Evolutionary conservation across 2,888 invertebrate genomes (phyloP), one percentile per base, ranked within the genome.

Genomic region (Diarsia mendica): DNA sequence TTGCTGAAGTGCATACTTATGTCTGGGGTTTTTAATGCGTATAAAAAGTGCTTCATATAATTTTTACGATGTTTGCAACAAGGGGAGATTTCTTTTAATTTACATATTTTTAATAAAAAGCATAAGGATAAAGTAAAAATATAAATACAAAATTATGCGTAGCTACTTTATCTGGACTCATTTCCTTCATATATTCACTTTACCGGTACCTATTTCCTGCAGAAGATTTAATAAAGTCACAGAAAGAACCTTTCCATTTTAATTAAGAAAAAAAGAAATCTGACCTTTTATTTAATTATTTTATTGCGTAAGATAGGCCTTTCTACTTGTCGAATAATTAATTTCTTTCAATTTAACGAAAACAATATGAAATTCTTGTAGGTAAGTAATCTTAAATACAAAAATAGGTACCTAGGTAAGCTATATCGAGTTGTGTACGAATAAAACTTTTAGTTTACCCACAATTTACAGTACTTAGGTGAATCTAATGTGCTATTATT

Each of bases 71-170:
- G 82, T 61, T 73, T 77, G 28, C 33, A 53, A 28, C 15, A 51
- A 58, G 63, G 61, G 67, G 28, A 55, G n/a, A 33, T 74, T 69
- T 69, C 44, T 72, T 79, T 71, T 39, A 71, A 85, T 85, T 88
- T 84, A 71, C 80, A 80, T 89, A 82, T 83, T 83, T 77, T 86
- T 85, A 77, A 85, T 81, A 85, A 83, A 85, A 82, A 65, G 58
- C 48, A 48, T 72, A 63, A 69, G 64, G 44, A 68, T 75, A 60
- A 83, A 79, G 77, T 66, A 63, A 71, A 72, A 64, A 77, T 67
- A 74, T 44, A 78, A 61, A 66, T 75, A 76, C 72, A 79, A 85
- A 87, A 82, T 84, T 79, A 84, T 81, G 63, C 69, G 53, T 75
- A 76, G 85, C 78, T 72, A 67, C 61, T 85, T 74, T 83, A 80